These are phyloP conservation scores for Plutella xylostella DNA, from an alignment of 2,888 invertebrate species.

Conservation along the genomic window DNA sequence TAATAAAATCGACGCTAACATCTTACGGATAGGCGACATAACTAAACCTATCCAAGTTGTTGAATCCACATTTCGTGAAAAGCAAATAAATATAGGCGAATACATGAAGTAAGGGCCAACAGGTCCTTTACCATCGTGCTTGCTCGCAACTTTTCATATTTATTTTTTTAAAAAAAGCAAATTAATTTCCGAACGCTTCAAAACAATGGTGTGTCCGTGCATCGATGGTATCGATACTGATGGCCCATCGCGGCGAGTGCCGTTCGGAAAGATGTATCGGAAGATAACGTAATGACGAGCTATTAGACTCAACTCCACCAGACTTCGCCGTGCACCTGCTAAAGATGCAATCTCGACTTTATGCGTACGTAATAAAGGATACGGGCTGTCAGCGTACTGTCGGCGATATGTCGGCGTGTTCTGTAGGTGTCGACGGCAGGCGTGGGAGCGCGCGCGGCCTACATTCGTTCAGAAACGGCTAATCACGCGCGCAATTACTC, in stretches of 20 bases:
- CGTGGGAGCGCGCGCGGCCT: slow-evolving; percentile 60
- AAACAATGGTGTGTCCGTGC: slow-evolving; percentile 50
- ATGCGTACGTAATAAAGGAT: not conserved
- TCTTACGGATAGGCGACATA: no score
- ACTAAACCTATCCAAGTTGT: no score
- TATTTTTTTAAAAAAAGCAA: no score
- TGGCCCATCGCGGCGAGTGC: slow-evolving; percentile 32
- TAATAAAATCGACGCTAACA: no score
- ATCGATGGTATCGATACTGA: slow-evolving; percentile 50
- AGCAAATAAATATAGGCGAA: no score
- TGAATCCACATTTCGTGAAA: no score
- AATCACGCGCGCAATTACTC: slow-evolving; percentile 62
- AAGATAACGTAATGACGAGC: slow-evolving; percentile 59
- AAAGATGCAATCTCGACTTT: not conserved
- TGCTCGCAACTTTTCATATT: no score
- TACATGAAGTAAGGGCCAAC: no score
- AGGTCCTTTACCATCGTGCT: no score
- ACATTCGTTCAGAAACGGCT: slow-evolving; percentile 44
- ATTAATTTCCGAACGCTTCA: slow-evolving; percentile 37
- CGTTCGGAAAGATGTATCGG: slow-evolving; percentile 47
- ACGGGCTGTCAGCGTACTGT: not conserved
- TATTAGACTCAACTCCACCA: slow-evolving; percentile 31
- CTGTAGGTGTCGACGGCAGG: slow-evolving; percentile 44
- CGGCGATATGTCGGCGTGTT: slow-evolving; percentile 1
- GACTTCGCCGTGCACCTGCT: not conserved